A percentile compares a stretch with the other conserved stretches of the same genome.
phyloP scores from a whole-genome alignment of 2,888 invertebrate species.

The Drosophila engyochracea region DNA sequence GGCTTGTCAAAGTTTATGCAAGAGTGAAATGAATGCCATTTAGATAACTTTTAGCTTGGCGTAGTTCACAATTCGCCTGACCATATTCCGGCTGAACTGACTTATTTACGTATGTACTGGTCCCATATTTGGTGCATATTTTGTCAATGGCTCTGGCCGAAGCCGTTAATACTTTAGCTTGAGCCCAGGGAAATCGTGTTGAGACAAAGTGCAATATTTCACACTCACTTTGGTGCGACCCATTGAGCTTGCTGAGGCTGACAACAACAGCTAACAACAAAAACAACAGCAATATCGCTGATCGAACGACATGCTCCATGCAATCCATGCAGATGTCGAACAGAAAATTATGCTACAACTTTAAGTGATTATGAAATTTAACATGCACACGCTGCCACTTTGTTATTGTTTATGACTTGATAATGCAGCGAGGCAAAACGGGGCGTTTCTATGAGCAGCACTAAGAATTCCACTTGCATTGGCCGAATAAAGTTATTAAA shows the following conservation, averaged over 20 bases:
- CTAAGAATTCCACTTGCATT: constrained; percentile 39
- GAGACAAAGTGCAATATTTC: constrained; percentile 79
- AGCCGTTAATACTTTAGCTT: constrained; percentile 18
- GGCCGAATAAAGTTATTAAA: constrained; percentile 70
- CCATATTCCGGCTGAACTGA: constrained; percentile 27
- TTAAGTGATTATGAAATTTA: constrained; percentile 69
- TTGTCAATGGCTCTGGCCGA: constrained; percentile 54
- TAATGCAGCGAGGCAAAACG: constrained; percentile 38
- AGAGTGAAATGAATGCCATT: constrained; percentile 75
- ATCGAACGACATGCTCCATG: constrained; percentile 53
- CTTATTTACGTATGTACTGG: constrained; percentile 31
- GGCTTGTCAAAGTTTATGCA: constrained; percentile 61
- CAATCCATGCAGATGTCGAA: constrained; percentile 24
- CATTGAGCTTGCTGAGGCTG: constrained; percentile 69
- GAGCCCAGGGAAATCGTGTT: constrained; percentile 67
- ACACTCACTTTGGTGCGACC: constrained; percentile 72
- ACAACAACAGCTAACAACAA: constrained; percentile 44
- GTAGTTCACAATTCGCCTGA: constrained; percentile 38
- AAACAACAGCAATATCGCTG: constrained; percentile 39
- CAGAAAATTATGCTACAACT: constrained; percentile 47
- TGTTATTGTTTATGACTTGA: constrained; percentile 56
- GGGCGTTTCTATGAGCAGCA: constrained; percentile 22
- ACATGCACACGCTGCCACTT: constrained; percentile 71
- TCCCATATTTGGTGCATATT: constrained; percentile 57
- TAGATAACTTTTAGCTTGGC: constrained; percentile 68